Conservation (phyloP, 2,113 vertebrate species). For the Meriones unguiculatus region DNA sequence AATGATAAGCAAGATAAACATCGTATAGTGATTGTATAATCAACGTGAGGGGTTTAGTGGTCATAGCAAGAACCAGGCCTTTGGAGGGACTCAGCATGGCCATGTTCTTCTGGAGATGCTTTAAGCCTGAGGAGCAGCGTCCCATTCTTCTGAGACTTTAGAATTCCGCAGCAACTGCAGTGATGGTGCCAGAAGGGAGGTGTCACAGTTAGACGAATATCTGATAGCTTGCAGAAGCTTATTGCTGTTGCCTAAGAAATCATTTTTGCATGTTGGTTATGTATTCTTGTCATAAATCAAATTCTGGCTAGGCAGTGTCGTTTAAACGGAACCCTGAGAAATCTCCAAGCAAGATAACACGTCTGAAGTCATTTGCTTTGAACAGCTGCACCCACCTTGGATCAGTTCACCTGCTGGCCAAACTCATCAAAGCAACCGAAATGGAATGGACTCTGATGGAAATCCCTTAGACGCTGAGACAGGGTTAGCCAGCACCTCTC, state of each 20-base stretch:
- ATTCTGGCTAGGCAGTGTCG: background rate
- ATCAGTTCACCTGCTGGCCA: background rate
- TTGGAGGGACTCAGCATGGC: background rate
- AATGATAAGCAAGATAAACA: background rate
- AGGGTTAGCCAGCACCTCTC: background rate
- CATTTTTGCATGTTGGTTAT: background rate
- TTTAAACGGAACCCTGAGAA: background rate
- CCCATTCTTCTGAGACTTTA: background rate
- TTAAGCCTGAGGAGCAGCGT: slow-evolving; percentile 5
- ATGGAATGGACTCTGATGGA: background rate
- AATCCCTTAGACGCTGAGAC: background rate
- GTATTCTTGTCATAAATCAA: slow-evolving; percentile 5
- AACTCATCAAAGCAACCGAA: background rate
- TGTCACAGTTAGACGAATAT: background rate
- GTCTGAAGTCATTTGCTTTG: slow-evolving; percentile 23
- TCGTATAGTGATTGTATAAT: background rate
- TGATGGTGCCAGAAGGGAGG: background rate
- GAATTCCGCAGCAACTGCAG: background rate
- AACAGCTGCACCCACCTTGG: background rate
- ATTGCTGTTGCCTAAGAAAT: background rate
- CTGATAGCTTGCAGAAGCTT: background rate
- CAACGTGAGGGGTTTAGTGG: background rate
- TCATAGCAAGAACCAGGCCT: background rate
- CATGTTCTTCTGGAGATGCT: background rate
- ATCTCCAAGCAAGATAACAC: background rate